Evolutionary conservation across 2,888 invertebrate genomes (phyloP), one percentile per base, ranked within the genome.

Genomic region (Seira ritae): DNA sequence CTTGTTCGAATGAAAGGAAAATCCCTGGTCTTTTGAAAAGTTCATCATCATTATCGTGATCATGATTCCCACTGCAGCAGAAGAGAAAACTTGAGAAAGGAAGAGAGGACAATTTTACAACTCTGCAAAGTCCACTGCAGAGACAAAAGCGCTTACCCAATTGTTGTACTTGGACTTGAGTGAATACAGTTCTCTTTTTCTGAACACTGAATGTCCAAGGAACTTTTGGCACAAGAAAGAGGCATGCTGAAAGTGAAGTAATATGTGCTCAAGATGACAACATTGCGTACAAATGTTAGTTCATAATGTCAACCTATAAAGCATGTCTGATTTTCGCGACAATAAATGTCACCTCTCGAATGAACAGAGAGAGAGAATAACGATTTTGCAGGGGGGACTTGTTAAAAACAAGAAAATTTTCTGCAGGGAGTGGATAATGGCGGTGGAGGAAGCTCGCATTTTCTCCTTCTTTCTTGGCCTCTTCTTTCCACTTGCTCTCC

Each of bases 291-390:
- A 82, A 82, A 82, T 77, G 82, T 77, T 82, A 77, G 76, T 72
- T 82, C 82, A 82, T 77, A 81, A 81, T 76, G 81, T 81, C 76
- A 75, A 67, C 81, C 71, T 71, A 81, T 81, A 81, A 81, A 81
- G 62, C 71, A 81, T 75, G 81, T 71, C 81, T 76, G 81, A 81
- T 76, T 76, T 62, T 75, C 66, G 23, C 70, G 67, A 81, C 81
- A 76, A 76, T 81, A 76, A 76, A 81, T 67, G 81, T 81, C 76
- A 46, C 70, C 67, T 50, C 37, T 75, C 8, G 81, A 75, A 75
- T 75, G 81, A 75, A 60, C 66, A 75, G 3, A 20, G 12, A 55
- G 55, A 62, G 62, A 62, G 20, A 22, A 62, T 62, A 22, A 19
- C 62, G 50, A 50, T 50, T 50, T 50, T 12, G n/a, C 15, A 50